phyloP scores from a whole-genome alignment of 30 jellyfish, hydroid and myxozoan genomes.

The Clytia hemisphaerica region DNA sequence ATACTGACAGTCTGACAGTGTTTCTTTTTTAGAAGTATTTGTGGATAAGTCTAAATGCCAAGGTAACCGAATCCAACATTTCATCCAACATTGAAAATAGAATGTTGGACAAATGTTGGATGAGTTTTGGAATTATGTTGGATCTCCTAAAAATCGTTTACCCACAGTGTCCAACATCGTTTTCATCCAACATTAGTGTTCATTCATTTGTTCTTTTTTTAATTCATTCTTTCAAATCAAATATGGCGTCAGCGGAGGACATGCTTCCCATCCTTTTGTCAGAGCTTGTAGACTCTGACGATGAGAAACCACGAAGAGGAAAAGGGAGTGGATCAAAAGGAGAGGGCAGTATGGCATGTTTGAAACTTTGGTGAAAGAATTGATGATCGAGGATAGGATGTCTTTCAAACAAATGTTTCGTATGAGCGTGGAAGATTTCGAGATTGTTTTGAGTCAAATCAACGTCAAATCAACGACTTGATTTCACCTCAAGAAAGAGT shows the following conservation, averaged over 20 bases:
- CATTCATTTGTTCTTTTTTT: too few species aligned
- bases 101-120: too few species aligned
- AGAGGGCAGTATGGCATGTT: conserved; percentile 15
- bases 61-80: too few species aligned
- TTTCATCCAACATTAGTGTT: not conserved
- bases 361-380: conserved; percentile 21
- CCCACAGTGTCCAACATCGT: too few species aligned
- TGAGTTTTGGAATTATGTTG: too few species aligned
- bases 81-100: too few species aligned
- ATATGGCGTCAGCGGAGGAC: not conserved
- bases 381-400: conserved; percentile 16
- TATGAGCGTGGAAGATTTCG: conserved; percentile 13
- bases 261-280: not conserved
- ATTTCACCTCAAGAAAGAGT: conserved; percentile 3
- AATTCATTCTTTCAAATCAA: not conserved
- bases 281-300: not conserved
- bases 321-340: conserved; percentile 26
- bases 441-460: conserved; percentile 6
- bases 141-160: too few species aligned
- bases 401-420: conserved; percentile 30
- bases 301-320: not conserved
- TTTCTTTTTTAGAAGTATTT: too few species aligned
- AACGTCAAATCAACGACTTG: too few species aligned
- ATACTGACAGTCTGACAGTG: too few species aligned
- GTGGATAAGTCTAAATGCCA: too few species aligned